A percentile compares a stretch with the other conserved stretches of the same genome.
Conservation (phyloP, 2,797 vertebrate species). For the Typhlichthys subterraneus region DNA sequence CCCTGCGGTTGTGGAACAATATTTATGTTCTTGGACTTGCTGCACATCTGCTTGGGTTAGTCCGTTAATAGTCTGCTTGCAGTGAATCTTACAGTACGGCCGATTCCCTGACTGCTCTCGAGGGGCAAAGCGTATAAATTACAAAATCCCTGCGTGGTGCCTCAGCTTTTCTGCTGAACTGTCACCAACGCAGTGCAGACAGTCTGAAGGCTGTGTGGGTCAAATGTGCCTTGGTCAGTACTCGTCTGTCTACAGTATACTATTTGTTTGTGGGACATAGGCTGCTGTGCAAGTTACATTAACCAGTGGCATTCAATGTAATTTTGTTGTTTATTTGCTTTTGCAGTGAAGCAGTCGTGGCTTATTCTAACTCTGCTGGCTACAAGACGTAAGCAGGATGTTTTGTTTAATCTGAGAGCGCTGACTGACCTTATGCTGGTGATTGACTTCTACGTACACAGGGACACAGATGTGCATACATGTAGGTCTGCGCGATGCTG, state of each 20-base stretch:
- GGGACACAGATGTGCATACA: not conserved
- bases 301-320: too few relatives aligned
- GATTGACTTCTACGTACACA: not conserved
- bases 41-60: constrained; percentile 10
- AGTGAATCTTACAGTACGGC: constrained; percentile 14
- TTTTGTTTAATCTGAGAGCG: too few relatives aligned
- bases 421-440: too few relatives aligned
- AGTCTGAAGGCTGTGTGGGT: too few relatives aligned
- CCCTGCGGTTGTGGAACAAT: constrained; percentile 57
- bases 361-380: too few relatives aligned
- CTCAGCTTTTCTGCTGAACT: not conserved
- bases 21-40: constrained; percentile 65
- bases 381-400: too few relatives aligned
- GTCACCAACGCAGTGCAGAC: not conserved
- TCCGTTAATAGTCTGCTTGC: constrained; percentile 35
- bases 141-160: constrained; percentile 16
- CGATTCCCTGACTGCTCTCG: constrained; percentile 16
- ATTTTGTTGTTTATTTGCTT: too few relatives aligned
- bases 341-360: too few relatives aligned
- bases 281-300: too few relatives aligned
- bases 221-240: not conserved
- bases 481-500: not conserved
- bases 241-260: not conserved
- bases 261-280: too few relatives aligned
- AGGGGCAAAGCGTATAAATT: constrained; percentile 23